phyloP scores from a whole-genome alignment of 2,797 vertebrate genomes.

The Cephalopachus bancanus region DNA sequence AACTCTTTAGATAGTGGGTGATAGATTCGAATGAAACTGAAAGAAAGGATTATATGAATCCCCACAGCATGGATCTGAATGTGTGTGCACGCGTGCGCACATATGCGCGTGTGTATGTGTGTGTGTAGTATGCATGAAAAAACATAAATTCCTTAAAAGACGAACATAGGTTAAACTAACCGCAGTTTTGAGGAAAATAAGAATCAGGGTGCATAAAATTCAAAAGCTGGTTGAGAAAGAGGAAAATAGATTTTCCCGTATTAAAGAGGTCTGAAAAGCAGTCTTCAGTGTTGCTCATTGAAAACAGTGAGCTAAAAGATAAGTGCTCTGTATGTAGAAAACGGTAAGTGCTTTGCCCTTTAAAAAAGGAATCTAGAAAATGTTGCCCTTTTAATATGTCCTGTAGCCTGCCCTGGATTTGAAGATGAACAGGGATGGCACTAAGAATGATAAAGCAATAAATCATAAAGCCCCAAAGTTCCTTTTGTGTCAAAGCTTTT shows the following conservation, averaged over 20 bases:
- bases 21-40: background rate
- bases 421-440: constrained; percentile 60
- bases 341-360: constrained; percentile 81
- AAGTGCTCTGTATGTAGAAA: constrained; percentile 71
- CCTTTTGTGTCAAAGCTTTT: constrained; percentile 53
- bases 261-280: constrained; percentile 60
- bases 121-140: background rate
- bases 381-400: constrained; percentile 30
- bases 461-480: constrained; percentile 66
- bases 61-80: background rate
- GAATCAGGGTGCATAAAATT: constrained; percentile 62
- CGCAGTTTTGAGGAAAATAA: constrained; percentile 53
- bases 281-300: background rate
- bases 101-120: background rate
- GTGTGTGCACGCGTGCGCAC: background rate
- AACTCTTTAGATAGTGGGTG: background rate
- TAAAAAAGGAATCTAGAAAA: constrained; percentile 78
- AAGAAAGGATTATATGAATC: background rate
- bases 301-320: constrained; percentile 70
- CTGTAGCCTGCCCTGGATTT: constrained; percentile 58
- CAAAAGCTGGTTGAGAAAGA: background rate
- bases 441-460: constrained; percentile 72
- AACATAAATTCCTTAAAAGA: constrained; percentile 8
- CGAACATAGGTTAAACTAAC: constrained; percentile 32
- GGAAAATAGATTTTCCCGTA: background rate